These are phyloP conservation scores for Argentina silus DNA, from an alignment of 2,797 vertebrate genomes.

Conservation along the genomic window DNA sequence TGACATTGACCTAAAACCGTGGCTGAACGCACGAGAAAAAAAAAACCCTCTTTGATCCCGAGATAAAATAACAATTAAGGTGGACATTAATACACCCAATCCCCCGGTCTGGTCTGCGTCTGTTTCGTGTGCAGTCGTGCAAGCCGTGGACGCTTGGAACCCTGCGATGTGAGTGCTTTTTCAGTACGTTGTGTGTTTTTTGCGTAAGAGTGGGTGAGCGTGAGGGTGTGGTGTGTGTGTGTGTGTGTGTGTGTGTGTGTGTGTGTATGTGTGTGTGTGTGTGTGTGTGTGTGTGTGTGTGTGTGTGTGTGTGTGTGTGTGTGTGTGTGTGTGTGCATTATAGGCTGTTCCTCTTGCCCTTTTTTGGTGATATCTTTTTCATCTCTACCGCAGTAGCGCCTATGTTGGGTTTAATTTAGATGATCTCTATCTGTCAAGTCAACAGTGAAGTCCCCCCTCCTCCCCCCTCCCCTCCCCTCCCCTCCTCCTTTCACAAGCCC, in stretches of 20 bases:
- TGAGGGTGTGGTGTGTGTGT: not conserved
- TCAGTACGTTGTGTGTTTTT: not conserved
- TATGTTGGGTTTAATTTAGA: not conserved
- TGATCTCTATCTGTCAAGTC: not conserved
- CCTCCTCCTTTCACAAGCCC: not conserved
- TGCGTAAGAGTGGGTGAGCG: not conserved
- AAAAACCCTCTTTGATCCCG: too few relatives aligned
- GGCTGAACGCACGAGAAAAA: too few relatives aligned
- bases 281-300: not conserved
- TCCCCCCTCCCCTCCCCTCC: not conserved
- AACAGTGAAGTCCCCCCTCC: not conserved
- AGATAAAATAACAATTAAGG: too few relatives aligned
- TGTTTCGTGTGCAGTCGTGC: too few relatives aligned
- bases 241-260: not conserved
- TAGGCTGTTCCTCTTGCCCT: not conserved
- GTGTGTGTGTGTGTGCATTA: too few relatives aligned
- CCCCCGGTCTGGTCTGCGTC: too few relatives aligned
- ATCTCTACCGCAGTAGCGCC: constrained; percentile 20
- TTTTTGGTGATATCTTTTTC: constrained; percentile 13
- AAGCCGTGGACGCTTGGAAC: too few relatives aligned
- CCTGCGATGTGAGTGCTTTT: too few relatives aligned
- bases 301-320: too few relatives aligned
- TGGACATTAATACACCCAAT: too few relatives aligned
- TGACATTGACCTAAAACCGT: too few relatives aligned
- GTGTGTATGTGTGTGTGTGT: too few relatives aligned